phyloP scores from a whole-genome alignment of 2,113 vertebrate genomes.

The Smithornis capensis region DNA sequence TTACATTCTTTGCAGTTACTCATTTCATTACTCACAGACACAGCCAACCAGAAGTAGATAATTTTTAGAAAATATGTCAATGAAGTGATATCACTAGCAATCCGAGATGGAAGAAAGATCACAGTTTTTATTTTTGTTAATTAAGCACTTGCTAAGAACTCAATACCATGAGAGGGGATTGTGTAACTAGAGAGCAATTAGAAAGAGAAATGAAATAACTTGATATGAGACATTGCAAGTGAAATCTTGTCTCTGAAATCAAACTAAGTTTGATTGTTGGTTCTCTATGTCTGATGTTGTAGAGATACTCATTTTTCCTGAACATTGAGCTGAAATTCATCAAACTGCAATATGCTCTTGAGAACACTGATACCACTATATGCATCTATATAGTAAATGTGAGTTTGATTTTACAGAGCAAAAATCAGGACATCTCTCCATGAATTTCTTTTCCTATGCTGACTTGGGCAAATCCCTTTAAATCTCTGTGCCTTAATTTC shows the following conservation, averaged over 20 bases:
- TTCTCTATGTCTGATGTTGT: neutral
- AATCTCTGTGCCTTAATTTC: neutral
- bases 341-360: neutral
- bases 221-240: conserved; percentile 2
- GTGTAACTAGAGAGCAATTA: conserved; percentile 35
- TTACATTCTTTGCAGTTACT: neutral
- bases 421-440: neutral
- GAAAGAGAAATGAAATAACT: conserved; percentile 10
- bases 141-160: conserved; percentile 40
- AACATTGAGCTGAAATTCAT: neutral
- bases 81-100: neutral
- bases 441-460: neutral
- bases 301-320: neutral
- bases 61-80: conserved; percentile 29
- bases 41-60: neutral
- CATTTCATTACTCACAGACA: neutral
- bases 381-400: neutral
- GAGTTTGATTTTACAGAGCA: neutral
- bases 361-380: neutral
- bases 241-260: conserved; percentile 33
- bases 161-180: neutral
- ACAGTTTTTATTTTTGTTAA: conserved; percentile 31
- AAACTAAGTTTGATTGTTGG: neutral
- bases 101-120: neutral
- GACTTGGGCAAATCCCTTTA: neutral